These are phyloP conservation scores for Rhinoptilus africanus DNA, from an alignment of 2,113 vertebrate species.

Conservation along the genomic window DNA sequence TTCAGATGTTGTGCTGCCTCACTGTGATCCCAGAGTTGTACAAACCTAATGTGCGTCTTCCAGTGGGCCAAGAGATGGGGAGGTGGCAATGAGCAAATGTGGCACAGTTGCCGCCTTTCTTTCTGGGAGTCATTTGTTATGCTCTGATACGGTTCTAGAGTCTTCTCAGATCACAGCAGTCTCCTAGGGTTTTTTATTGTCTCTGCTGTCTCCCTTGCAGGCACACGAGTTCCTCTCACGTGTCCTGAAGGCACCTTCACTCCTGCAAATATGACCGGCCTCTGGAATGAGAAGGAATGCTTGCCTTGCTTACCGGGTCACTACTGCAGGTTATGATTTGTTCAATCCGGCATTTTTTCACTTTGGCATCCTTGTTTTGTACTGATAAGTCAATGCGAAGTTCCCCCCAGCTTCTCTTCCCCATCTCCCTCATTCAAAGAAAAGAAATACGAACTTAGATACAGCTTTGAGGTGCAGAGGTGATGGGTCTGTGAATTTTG, in stretches of 20 bases:
- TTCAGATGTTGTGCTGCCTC: neutral
- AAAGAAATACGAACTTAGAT: neutral
- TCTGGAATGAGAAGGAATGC: constrained; percentile 82
- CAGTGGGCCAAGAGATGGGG: neutral
- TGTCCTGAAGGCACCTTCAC: constrained; percentile 90
- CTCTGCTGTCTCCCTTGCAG: constrained; percentile 53
- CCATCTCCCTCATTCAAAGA: neutral
- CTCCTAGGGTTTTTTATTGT: neutral
- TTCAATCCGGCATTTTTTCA: neutral
- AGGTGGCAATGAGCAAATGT: neutral
- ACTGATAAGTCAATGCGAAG: neutral
- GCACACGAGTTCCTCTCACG: constrained; percentile 74
- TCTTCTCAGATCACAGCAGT: neutral
- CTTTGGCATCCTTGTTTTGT: neutral
- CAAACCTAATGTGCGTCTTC: neutral
- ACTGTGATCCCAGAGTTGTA: neutral
- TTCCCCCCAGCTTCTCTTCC: neutral
- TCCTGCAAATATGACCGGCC: constrained; percentile 67
- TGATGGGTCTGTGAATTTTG: neutral
- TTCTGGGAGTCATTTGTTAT: neutral
- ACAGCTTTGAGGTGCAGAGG: neutral
- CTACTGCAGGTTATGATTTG: constrained; percentile 82
- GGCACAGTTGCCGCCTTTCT: neutral
- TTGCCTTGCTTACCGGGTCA: constrained; percentile 83
- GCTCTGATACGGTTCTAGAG: accelerated